Conservation (phyloP, 64 coral and sea anemone species). For the Actinia equina region DNA sequence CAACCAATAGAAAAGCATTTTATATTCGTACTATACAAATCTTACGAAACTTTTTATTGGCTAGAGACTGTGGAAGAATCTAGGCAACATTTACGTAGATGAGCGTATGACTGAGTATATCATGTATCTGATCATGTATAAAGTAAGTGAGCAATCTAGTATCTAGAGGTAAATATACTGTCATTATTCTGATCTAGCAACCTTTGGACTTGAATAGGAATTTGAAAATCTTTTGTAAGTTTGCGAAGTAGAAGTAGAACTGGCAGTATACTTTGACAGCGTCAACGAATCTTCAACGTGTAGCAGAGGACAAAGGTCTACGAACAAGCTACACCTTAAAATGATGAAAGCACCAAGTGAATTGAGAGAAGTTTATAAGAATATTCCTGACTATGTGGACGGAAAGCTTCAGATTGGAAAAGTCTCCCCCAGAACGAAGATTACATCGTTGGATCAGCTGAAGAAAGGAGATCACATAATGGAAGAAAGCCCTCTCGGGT, state of each 20-base stretch:
- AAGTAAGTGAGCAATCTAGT: too few relatives aligned
- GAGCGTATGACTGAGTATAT: too few relatives aligned
- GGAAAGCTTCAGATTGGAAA: constrained; percentile 55
- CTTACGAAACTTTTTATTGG: neutral
- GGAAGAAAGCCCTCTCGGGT: constrained; percentile 80
- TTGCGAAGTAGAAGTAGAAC: too few relatives aligned
- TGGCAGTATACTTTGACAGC: neutral
- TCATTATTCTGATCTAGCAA: neutral
- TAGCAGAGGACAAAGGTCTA: neutral
- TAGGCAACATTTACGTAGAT: neutral
- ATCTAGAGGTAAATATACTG: neutral
- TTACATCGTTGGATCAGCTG: constrained; percentile 66
- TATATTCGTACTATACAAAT: neutral
- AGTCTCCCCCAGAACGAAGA: constrained; percentile 79
- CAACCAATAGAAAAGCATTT: neutral
- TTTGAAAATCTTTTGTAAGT: neutral
- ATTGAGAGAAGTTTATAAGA: neutral
- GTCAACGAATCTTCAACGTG: neutral
- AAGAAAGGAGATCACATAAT: constrained; percentile 83
- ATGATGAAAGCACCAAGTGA: neutral
- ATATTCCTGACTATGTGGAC: constrained; percentile 32
- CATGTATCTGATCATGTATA: neutral
- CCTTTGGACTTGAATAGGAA: neutral
- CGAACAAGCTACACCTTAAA: neutral
- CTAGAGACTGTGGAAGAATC: too few relatives aligned